Percentiles rank a stretch among this genome's conserved stretches.
Conservation (phyloP, 2,113 vertebrate genomes). For the Delphinus delphis region DNA sequence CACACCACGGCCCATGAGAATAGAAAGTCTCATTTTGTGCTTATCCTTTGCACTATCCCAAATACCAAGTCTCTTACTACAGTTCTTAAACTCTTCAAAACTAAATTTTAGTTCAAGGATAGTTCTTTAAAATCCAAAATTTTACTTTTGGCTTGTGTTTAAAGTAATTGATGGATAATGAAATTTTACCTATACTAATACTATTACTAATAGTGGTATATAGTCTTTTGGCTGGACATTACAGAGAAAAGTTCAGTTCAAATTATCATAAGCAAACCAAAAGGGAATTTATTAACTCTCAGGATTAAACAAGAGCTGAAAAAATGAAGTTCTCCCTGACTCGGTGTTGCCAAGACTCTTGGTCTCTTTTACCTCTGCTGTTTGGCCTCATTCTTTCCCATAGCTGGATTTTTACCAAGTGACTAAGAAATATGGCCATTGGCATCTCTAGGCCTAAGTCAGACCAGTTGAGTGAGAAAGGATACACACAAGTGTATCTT, state of each 20-base stretch:
- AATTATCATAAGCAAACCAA: background rate
- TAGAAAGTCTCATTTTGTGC: background rate
- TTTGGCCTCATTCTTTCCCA: background rate
- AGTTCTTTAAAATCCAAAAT: background rate
- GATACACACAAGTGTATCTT: no score
- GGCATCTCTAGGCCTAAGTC: background rate
- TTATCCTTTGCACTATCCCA: background rate
- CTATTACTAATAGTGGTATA: background rate
- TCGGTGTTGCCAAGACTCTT: background rate
- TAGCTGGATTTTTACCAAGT: background rate
- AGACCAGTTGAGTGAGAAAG: background rate
- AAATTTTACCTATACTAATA: background rate
- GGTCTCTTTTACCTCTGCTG: background rate
- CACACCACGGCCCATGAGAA: background rate
- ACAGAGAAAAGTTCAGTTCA: background rate
- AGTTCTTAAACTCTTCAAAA: background rate
- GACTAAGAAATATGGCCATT: background rate
- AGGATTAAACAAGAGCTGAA: background rate
- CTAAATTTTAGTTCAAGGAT: background rate
- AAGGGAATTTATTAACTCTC: background rate
- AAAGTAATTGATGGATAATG: background rate
- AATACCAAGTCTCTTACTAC: background rate
- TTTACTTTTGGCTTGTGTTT: background rate
- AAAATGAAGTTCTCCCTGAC: background rate
- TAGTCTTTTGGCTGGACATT: background rate